Conservation (phyloP, 2,888 invertebrate species). For the Agriopis leucophaearia region DNA sequence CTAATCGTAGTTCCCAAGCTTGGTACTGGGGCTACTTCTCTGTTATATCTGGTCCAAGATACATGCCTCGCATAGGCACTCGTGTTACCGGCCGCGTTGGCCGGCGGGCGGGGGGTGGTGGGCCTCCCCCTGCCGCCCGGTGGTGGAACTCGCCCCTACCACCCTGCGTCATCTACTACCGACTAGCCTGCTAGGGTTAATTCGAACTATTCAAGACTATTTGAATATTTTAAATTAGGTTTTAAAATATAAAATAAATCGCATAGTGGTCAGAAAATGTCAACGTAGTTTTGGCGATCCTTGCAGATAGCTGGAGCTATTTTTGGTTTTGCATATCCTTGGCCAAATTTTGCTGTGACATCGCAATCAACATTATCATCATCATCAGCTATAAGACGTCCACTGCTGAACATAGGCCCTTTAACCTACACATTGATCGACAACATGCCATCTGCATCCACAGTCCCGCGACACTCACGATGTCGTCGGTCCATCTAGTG, state of each 20-base stretch:
- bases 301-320: background rate
- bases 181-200: constrained; percentile 83
- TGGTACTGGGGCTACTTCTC: constrained; percentile 85
- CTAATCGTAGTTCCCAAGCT: constrained; percentile 60
- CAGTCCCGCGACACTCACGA: too few species aligned
- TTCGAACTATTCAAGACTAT: constrained; percentile 80
- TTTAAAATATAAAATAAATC: constrained; percentile 53
- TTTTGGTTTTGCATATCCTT: background rate
- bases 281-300: background rate
- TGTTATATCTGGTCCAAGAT: constrained; percentile 87
- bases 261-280: background rate
- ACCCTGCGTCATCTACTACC: constrained; percentile 83
- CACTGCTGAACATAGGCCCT: too few species aligned
- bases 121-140: constrained; percentile 51
- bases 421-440: too few species aligned
- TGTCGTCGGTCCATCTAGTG: too few species aligned
- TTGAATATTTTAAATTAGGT: constrained; percentile 76
- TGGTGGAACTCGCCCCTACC: constrained; percentile 59
- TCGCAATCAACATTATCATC: too few species aligned
- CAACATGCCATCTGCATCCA: too few species aligned
- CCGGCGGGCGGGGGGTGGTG: constrained; percentile 55
- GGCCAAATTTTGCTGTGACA: background rate
- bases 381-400: too few species aligned
- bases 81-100: constrained; percentile 85
- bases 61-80: constrained; percentile 87